Evolutionary conservation across 2,888 invertebrate genomes (phyloP).

Genomic region (Cryptocephalus primarius): DNA sequence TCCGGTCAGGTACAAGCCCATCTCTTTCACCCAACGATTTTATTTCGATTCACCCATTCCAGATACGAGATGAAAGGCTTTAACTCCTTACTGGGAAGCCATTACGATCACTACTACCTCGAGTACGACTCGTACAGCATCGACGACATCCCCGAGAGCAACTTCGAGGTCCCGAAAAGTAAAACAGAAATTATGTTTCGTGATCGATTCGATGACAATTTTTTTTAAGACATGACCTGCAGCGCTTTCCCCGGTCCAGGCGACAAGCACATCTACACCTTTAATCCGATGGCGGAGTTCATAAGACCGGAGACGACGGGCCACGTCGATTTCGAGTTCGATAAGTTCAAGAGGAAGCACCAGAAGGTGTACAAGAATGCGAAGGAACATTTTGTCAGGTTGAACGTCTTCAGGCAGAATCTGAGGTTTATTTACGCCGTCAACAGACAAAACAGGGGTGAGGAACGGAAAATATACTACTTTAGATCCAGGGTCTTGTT

Average conservation of each 20-base stretch:
- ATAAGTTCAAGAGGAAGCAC: constrained; percentile 63
- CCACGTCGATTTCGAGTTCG: constrained; percentile 68
- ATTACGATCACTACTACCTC: constrained; percentile 89
- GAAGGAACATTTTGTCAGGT: constrained; percentile 57
- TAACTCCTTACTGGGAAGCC: constrained; percentile 85
- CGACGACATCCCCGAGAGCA: constrained; percentile 55
- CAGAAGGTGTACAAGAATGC: constrained; percentile 52
- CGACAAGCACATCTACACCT: constrained; percentile 60
- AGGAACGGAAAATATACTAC: not conserved
- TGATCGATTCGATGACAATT: not conserved
- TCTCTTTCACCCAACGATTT: not conserved
- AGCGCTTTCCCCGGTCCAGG: constrained; percentile 82
- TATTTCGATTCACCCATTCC: constrained; percentile 7
- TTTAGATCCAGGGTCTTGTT: too few relatives aligned
- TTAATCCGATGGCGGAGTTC: constrained; percentile 92
- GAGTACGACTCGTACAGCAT: constrained; percentile 61
- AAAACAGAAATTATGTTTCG: constrained; percentile 15
- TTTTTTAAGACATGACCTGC: constrained; percentile 52
- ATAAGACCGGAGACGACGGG: constrained; percentile 56
- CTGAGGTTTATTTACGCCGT: constrained; percentile 47
- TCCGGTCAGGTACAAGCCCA: constrained; percentile 45
- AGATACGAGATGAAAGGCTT: constrained; percentile 89
- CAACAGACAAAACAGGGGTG: constrained; percentile 31
- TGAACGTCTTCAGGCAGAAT: constrained; percentile 79
- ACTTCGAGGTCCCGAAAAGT: constrained; percentile 58